phyloP scores from a whole-genome alignment of 2,797 vertebrate species.

The Clamator glandarius region DNA sequence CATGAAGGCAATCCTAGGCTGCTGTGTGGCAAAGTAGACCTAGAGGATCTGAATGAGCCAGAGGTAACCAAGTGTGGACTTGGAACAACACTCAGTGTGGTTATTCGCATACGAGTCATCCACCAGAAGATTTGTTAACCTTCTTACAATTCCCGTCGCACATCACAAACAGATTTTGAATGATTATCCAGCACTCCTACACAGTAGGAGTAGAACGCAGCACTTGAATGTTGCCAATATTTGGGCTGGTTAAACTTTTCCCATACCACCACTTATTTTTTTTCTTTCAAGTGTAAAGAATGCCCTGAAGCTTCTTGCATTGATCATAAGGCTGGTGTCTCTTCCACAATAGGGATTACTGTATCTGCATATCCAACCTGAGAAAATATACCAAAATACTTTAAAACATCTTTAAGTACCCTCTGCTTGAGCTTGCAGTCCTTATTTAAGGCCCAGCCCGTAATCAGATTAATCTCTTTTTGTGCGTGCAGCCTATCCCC shows the following conservation, averaged over 20 bases:
- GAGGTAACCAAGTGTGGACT: accelerated
- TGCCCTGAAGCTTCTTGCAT: background rate
- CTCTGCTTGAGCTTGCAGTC: background rate
- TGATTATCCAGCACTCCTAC: background rate
- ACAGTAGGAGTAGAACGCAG: accelerated
- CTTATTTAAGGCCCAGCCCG: background rate
- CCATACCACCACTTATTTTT: background rate
- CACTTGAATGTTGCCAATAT: accelerated
- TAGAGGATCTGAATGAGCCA: accelerated
- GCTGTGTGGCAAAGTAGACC: accelerated
- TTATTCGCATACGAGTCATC: background rate
- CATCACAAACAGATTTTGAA: background rate
- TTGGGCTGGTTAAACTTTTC: background rate
- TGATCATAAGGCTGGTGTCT: background rate
- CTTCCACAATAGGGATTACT: background rate
- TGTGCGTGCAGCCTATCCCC: background rate
- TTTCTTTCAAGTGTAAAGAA: background rate
- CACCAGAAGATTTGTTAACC: background rate
- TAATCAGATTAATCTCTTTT: background rate
- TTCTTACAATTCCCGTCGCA: background rate
- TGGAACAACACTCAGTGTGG: accelerated
- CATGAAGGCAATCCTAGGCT: accelerated
- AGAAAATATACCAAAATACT: background rate
- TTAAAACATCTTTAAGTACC: background rate
- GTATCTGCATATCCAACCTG: background rate